Conservation (phyloP, 2,113 vertebrate genomes). For the Cyprinodon tularosa region DNA sequence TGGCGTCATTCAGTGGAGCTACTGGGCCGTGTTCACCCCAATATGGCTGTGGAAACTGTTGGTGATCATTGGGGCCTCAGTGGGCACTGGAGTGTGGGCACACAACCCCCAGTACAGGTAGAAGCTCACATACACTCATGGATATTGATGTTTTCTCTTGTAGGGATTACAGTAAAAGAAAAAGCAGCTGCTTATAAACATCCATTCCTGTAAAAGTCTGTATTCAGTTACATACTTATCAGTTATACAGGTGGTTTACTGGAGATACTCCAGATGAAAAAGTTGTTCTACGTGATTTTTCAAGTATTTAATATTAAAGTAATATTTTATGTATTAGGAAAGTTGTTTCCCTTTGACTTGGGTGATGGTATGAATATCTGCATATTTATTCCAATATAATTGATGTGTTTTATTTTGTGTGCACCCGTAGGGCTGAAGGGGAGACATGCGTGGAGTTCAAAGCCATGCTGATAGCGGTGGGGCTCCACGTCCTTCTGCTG, state of each 20-base stretch:
- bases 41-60: conserved; percentile 98
- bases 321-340: too few relatives aligned
- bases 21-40: conserved; percentile 97
- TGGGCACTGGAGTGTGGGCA: conserved; percentile 97
- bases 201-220: neutral
- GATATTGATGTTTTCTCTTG: neutral
- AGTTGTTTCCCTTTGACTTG: too few relatives aligned
- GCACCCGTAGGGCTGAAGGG: conserved; percentile 80
- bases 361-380: too few relatives aligned
- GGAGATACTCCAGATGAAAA: too few relatives aligned
- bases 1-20: conserved; percentile 96
- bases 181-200: neutral
- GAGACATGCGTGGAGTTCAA: conserved; percentile 99
- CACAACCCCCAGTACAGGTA: conserved; percentile 98
- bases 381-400: too few relatives aligned
- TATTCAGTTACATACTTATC: too few relatives aligned
- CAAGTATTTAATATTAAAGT: too few relatives aligned
- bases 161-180: neutral
- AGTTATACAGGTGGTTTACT: too few relatives aligned
- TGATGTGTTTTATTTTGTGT: neutral
- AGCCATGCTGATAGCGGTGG: conserved; percentile 96
- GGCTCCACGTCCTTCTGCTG: conserved; percentile 93
- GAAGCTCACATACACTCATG: conserved; percentile 4
- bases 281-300: too few relatives aligned
- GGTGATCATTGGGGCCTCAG: conserved; percentile 94